A percentile compares a stretch with the other conserved stretches of the same genome.
Evolutionary conservation across 2,797 vertebrate species (phyloP).

Genomic region (Pelodytes ibericus): DNA sequence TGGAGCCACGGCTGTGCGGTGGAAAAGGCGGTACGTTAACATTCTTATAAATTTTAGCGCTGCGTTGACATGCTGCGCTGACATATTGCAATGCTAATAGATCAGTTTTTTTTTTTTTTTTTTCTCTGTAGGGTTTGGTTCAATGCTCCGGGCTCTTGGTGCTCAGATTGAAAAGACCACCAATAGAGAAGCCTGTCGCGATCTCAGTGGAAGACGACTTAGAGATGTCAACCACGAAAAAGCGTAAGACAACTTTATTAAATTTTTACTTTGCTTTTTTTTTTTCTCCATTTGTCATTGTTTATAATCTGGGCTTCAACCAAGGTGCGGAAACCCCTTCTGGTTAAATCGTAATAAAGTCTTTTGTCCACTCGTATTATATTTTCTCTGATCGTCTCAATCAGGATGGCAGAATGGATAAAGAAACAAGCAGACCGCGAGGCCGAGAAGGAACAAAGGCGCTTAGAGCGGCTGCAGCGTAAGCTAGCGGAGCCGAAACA

Average conservation of each 20-base stretch:
- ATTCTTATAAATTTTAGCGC: no score
- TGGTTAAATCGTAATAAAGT: no score
- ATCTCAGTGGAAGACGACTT: constrained; percentile 91
- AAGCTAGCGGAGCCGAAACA: constrained; percentile 86
- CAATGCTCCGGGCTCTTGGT: constrained; percentile 93
- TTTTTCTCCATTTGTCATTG: neutral
- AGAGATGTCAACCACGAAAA: constrained; percentile 97
- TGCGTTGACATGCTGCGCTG: no score
- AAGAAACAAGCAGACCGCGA: constrained; percentile 91
- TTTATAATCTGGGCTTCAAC: no score
- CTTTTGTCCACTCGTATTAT: neutral
- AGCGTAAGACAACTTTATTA: constrained; percentile 75
- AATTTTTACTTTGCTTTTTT: neutral
- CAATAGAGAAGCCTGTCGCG: constrained; percentile 92
- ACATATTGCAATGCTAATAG: no score
- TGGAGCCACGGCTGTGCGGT: constrained; percentile 86
- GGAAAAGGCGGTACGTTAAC: constrained; percentile 90
- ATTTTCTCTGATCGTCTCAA: neutral
- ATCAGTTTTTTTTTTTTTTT: neutral
- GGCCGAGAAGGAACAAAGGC: constrained; percentile 88
- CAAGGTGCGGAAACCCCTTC: no score
- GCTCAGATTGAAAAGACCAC: constrained; percentile 98
- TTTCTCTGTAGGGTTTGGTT: constrained; percentile 86
- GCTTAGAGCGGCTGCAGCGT: constrained; percentile 84
- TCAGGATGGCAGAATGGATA: constrained; percentile 96